phyloP scores from a whole-genome alignment of 2,888 invertebrate species.

The Microchrysa polita region DNA sequence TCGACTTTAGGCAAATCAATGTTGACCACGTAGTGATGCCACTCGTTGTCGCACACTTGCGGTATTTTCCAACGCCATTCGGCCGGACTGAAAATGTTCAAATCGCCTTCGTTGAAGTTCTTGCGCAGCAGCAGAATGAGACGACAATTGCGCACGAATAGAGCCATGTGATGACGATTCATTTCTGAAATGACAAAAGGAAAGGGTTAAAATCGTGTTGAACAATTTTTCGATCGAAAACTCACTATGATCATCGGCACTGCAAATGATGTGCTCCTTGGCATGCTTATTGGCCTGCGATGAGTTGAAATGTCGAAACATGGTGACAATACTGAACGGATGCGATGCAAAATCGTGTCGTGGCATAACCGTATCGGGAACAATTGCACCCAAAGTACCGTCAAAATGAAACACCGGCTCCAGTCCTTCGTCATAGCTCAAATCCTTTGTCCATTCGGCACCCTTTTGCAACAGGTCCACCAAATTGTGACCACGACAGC shows the following conservation, averaged over 20 bases:
- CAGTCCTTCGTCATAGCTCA: conserved; percentile 85
- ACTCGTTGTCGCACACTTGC: conserved; percentile 96
- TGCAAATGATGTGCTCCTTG: conserved; percentile 97
- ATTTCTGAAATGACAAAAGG: conserved; percentile 65
- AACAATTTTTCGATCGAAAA: too few species aligned
- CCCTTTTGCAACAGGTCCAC: conserved; percentile 65
- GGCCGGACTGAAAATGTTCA: conserved; percentile 95
- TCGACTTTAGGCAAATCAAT: conserved; percentile 92
- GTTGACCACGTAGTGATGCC: conserved; percentile 98
- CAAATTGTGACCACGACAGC: conserved; percentile 58
- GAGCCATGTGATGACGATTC: conserved; percentile 98
- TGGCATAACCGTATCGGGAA: conserved; percentile 81
- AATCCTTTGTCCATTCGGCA: conserved; percentile 82
- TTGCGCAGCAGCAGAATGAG: conserved; percentile 89
- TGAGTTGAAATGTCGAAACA: conserved; percentile 90
- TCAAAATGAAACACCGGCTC: conserved; percentile 97
- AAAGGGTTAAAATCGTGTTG: too few species aligned
- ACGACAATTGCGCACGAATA: conserved; percentile 97
- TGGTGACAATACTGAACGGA: conserved; percentile 90
- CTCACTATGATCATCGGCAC: conserved; percentile 97
- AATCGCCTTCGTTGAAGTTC: conserved; percentile 91
- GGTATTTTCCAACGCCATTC: conserved; percentile 99
- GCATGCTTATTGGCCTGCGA: conserved; percentile 85
- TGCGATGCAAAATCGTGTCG: conserved; percentile 71
- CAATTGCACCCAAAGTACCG: conserved; percentile 88